Evolutionary conservation across 2,113 vertebrate genomes (phyloP).

Genomic region (Laticauda laticaudata): DNA sequence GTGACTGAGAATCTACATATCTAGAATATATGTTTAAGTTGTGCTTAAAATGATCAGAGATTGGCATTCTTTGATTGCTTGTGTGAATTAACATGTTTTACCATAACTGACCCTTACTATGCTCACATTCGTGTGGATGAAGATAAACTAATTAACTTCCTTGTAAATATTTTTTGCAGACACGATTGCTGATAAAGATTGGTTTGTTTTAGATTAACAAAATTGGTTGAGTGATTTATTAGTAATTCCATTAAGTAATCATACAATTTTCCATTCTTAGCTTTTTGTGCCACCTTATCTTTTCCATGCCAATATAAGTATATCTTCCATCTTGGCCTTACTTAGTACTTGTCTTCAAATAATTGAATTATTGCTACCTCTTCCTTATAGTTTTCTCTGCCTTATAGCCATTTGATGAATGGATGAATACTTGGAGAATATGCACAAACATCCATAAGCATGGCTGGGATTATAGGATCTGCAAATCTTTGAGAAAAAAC

Average conservation of each 20-base stretch:
- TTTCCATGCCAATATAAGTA: neutral
- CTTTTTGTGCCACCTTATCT: neutral
- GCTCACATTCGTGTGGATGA: neutral
- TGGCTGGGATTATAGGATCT: neutral
- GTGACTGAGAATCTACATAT: neutral
- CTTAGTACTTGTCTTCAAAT: neutral
- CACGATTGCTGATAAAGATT: neutral
- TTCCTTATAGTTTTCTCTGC: neutral
- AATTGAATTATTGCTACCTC: neutral
- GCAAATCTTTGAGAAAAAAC: neutral
- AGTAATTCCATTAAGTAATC: neutral
- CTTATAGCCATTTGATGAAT: neutral
- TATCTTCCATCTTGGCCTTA: neutral
- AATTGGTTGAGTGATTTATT: neutral
- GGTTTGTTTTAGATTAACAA: neutral
- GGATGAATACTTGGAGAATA: neutral
- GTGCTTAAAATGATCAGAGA: neutral
- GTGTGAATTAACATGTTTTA: neutral
- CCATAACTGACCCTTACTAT: neutral
- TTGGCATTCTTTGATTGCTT: neutral
- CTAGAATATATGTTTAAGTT: neutral
- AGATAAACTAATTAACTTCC: neutral
- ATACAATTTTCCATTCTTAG: constrained; percentile 1
- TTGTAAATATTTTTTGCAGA: neutral
- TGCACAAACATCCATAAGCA: neutral